Base-by-base conservation (phyloP, 2,113 vertebrate genomes). In the Gavia stellata region DNA sequence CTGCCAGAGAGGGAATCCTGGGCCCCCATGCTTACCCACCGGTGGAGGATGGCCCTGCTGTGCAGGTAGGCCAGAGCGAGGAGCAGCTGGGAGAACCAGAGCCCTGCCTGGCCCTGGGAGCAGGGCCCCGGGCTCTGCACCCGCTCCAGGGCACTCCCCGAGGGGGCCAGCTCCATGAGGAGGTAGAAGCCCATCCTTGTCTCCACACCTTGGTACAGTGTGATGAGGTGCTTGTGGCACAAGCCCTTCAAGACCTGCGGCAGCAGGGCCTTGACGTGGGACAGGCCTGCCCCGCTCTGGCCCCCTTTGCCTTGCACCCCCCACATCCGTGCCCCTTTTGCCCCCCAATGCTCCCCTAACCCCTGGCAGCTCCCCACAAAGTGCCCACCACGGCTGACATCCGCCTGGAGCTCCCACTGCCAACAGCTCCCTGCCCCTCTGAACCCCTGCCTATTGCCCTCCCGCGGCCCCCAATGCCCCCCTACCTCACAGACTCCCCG, bases 121-220 rank as follows among this genome's bases (percentile, higher is more conserved):
- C 50, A 42, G 33, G 26, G 33, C 14, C 36, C 23, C 26, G 42
- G 49, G 49, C 42, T 36, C 59, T 55, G n/a, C 44, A 40, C 13
- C 50, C 3, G 0, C 42, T 53, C 33, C 25, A 29, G 34, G 65
- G 71, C 3, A 11, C 20, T 70, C 24, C 38, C 28, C 0, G 1
- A n/a, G 20, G 14, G 23, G 17, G 3, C 11, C 4, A 40, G 49
- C 34, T 83, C 49, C 24, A 13, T 10, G 56, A 55, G 40, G 34
- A 70, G n/a, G 55, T 23, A 75, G 50, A 59, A 77, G 49, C 38
- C 23, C 5, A 1, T 14, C 31, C 20, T 56, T 3, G 3, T 62
- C 62, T 47, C 23, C 10, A 2, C 18, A 38, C 17, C 14, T 68
- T 29, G 21, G n/a, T 56, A 50, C 29, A 59, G 18, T 1, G 0